Percentiles rank a stretch among this genome's conserved stretches.
Conservation (phyloP, 2,888 invertebrate species). For the Dermolepida albohirtum region DNA sequence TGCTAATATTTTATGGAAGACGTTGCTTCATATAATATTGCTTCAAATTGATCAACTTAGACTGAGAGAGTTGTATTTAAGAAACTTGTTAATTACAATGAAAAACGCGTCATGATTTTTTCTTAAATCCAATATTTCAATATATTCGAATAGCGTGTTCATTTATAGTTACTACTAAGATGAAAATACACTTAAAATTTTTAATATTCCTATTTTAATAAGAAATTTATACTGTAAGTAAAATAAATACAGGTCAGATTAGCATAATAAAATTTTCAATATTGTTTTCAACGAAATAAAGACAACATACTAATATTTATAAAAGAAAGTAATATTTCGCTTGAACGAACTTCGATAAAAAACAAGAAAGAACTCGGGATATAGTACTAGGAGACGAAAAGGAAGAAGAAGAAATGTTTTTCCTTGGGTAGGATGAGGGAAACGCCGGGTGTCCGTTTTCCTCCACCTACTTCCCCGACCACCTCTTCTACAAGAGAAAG, state of each 20-base stretch:
- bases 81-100: too few relatives aligned
- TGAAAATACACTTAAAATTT: conserved; percentile 8
- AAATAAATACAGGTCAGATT: too few relatives aligned
- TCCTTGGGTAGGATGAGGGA: conserved; percentile 31
- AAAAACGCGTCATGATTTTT: too few relatives aligned
- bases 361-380: conserved; percentile 19
- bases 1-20: too few relatives aligned
- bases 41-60: too few relatives aligned
- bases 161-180: too few relatives aligned
- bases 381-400: conserved; percentile 3
- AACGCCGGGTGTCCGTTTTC: conserved; percentile 27
- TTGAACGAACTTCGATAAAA: conserved; percentile 25
- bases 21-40: too few relatives aligned
- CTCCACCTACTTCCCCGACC: conserved; percentile 32
- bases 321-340: conserved; percentile 37
- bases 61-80: too few relatives aligned
- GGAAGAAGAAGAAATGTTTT: conserved; percentile 38
- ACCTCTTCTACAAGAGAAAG: conserved; percentile 44
- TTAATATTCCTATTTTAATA: not conserved
- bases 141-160: too few relatives aligned
- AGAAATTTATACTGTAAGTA: too few relatives aligned
- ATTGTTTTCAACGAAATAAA: conserved; percentile 8
- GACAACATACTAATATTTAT: conserved; percentile 8
- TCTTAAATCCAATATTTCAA: too few relatives aligned
- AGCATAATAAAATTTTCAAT: conserved; percentile 12